Conservation (phyloP, 64 coral and sea anemone genomes). For the Dendronephthya gigantea region DNA sequence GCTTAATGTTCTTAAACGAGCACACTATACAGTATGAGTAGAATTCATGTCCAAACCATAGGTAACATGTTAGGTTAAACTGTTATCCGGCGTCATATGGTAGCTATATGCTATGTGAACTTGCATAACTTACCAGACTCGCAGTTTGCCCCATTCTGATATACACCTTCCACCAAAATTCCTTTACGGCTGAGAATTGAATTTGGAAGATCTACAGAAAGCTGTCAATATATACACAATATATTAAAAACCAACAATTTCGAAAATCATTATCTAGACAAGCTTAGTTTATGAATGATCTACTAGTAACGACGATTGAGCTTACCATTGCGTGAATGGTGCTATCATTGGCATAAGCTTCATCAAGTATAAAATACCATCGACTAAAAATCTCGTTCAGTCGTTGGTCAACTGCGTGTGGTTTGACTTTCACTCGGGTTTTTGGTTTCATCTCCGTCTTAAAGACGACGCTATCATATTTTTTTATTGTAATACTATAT, state of each 20-base stretch:
- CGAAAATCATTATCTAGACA: too few species aligned
- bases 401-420: background rate
- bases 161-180: background rate
- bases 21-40: too few species aligned
- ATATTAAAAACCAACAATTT: too few species aligned
- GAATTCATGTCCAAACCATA: too few species aligned
- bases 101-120: too few species aligned
- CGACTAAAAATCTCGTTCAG: background rate
- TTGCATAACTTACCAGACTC: background rate
- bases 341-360: background rate
- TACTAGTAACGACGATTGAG: background rate
- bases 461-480: background rate
- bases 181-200: background rate
- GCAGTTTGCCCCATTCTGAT: background rate
- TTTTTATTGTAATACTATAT: background rate
- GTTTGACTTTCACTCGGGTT: background rate
- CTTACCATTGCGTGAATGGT: background rate
- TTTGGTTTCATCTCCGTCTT: background rate
- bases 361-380: background rate
- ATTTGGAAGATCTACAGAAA: background rate
- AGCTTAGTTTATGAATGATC: background rate
- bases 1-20: too few species aligned
- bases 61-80: too few species aligned
- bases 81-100: too few species aligned
- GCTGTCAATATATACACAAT: too few species aligned